Conservation (phyloP, 2,797 vertebrate species). For the Apogon hyalosoma region DNA sequence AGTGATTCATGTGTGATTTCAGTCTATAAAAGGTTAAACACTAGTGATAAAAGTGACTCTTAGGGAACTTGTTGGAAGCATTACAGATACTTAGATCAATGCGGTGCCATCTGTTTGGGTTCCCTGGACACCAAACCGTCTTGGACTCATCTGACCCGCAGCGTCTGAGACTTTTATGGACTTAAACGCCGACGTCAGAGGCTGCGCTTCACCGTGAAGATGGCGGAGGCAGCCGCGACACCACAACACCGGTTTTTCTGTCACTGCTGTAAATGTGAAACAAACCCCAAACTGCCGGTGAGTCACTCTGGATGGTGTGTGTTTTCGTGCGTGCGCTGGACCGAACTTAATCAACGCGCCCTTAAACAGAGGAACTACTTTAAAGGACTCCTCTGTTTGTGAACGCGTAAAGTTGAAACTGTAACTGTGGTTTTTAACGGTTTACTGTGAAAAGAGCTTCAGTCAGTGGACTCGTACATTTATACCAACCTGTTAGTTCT, state of each 20-base stretch:
- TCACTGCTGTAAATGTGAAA: slow-evolving; percentile 93
- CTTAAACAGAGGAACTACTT: neutral
- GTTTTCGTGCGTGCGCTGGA: neutral
- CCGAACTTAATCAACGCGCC: neutral
- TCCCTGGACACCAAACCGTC: slow-evolving; percentile 2
- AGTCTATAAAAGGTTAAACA: neutral
- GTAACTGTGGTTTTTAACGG: neutral
- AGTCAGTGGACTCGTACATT: neutral
- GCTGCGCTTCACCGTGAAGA: slow-evolving; percentile 77
- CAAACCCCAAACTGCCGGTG: slow-evolving; percentile 92
- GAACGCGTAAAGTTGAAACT: slow-evolving; percentile 1
- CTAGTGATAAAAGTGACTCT: too few species aligned
- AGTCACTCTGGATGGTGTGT: slow-evolving; percentile 65
- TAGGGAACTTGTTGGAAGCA: neutral
- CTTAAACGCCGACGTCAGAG: slow-evolving; percentile 67
- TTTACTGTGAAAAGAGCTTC: neutral
- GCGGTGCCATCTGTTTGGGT: neutral
- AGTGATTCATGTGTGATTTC: neutral
- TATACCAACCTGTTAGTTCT: neutral
- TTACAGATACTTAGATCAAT: neutral
- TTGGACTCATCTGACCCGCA: slow-evolving; percentile 19
- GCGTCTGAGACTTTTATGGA: slow-evolving; percentile 56
- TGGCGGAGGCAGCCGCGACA: slow-evolving; percentile 90
- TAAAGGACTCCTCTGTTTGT: neutral
- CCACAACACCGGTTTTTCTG: slow-evolving; percentile 91